phyloP scores from a whole-genome alignment of 2,888 invertebrate species.

The Hemistola chrysoprasaria region DNA sequence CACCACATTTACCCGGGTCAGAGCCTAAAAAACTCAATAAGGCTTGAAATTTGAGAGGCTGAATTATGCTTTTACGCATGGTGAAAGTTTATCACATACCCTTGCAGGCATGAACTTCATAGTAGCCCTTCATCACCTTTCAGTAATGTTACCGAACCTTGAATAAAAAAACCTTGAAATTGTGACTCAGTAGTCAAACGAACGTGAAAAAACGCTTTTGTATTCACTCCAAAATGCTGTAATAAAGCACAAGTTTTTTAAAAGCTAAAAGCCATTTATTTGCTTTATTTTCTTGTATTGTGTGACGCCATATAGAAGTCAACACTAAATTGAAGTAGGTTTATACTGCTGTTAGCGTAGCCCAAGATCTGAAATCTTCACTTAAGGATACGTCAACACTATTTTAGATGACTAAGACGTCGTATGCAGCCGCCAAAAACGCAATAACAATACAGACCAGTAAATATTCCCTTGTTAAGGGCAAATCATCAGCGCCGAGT shows the following conservation, averaged over 20 bases:
- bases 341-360: too few relatives aligned
- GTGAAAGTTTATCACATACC: constrained; percentile 9
- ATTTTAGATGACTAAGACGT: constrained; percentile 5
- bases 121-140: too few relatives aligned
- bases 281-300: too few relatives aligned
- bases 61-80: constrained; percentile 29
- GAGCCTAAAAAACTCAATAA: constrained; percentile 64
- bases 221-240: too few relatives aligned
- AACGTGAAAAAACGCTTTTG: too few relatives aligned
- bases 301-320: too few relatives aligned
- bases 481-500: constrained; percentile 13
- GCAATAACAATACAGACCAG: constrained; percentile 12
- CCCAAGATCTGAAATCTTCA: too few relatives aligned
- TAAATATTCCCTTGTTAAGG: constrained; percentile 21
- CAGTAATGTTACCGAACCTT: neutral
- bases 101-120: neutral
- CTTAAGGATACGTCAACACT: neutral
- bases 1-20: constrained; percentile 70
- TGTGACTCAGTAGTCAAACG: too few relatives aligned
- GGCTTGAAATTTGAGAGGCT: constrained; percentile 62
- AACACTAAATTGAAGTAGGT: too few relatives aligned
- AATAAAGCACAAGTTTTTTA: too few relatives aligned
- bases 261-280: too few relatives aligned
- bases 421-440: constrained; percentile 10
- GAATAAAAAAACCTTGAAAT: constrained; percentile 3